A percentile compares a stretch with the other conserved stretches of the same genome.
phyloP scores from a whole-genome alignment of 2,888 invertebrate species.

The Macropis europaea region DNA sequence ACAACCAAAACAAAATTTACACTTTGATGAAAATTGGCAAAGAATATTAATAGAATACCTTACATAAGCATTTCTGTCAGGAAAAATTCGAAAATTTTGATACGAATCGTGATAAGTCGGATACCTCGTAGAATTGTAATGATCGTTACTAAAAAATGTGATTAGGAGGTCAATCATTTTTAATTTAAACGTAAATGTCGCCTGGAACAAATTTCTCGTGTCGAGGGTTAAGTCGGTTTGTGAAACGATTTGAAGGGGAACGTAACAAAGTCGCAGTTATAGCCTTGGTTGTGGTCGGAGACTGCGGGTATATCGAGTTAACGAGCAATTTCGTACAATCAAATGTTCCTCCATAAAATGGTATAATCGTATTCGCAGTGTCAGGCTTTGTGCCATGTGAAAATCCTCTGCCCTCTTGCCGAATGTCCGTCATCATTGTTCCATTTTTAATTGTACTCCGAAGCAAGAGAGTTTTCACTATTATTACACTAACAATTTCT shows the following conservation, averaged over 20 bases:
- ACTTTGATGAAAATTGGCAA: too few species aligned
- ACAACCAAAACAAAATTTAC: too few species aligned
- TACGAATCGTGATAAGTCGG: too few species aligned
- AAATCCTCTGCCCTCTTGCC: neutral
- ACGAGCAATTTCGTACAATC: slow-evolving; percentile 40
- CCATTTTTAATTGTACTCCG: neutral
- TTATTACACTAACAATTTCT: too few species aligned
- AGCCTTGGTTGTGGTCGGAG: slow-evolving; percentile 5
- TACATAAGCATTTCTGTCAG: too few species aligned
- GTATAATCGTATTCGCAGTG: neutral
- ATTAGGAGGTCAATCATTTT: neutral
- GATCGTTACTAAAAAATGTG: too few species aligned
- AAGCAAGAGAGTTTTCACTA: neutral
- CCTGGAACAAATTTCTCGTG: neutral
- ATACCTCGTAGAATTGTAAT: too few species aligned
- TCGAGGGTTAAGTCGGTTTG: neutral
- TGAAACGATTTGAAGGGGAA: neutral
- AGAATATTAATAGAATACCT: too few species aligned
- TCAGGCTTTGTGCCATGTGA: neutral
- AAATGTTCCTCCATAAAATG: slow-evolving; percentile 19
- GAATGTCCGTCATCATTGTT: neutral
- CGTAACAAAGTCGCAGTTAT: slow-evolving; percentile 36
- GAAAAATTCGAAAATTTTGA: too few species aligned
- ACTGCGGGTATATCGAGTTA: slow-evolving; percentile 22
- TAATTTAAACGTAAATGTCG: neutral